Evolutionary conservation across 1,140 invertebrate species (phyloP).

Genomic region (Drosophila ironensis): DNA sequence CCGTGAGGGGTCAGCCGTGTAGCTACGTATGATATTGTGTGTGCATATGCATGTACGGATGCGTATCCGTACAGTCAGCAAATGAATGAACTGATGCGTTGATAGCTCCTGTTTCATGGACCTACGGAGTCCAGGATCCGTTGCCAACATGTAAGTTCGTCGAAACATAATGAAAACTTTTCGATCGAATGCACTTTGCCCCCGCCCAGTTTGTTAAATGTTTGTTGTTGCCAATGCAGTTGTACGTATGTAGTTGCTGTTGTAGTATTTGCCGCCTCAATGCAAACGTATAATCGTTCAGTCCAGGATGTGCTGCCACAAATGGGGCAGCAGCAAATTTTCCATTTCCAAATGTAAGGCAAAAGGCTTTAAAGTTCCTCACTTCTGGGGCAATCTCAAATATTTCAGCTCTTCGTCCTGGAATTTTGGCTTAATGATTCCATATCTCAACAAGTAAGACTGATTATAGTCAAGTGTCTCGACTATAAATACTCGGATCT

Average conservation of each 20-base stretch:
- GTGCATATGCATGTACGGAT: background rate
- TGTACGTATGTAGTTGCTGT: background rate
- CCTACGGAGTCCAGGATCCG: background rate
- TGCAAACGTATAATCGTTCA: slow-evolving; percentile 61
- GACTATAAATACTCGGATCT: no score
- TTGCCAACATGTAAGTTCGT: slow-evolving; percentile 7
- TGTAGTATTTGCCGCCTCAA: no score
- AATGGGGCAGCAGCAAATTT: slow-evolving; percentile 51
- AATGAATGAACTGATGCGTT: slow-evolving; percentile 75
- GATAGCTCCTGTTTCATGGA: slow-evolving; percentile 42
- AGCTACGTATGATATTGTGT: slow-evolving; percentile 1
- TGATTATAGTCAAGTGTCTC: no score
- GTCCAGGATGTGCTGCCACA: slow-evolving; percentile 25
- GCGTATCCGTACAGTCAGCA: slow-evolving; percentile 29
- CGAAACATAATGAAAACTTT: slow-evolving; percentile 76
- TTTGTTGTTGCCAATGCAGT: background rate
- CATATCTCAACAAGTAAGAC: no score
- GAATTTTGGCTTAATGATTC: no score
- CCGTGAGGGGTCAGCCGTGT: slow-evolving; percentile 1
- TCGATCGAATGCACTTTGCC: slow-evolving; percentile 71
- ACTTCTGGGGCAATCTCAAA: no score
- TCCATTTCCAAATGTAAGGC: slow-evolving; percentile 33
- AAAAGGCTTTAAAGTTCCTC: no score
- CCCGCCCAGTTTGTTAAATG: background rate
- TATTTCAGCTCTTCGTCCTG: no score